Conservation (phyloP, 1,140 invertebrate genomes). For the Brachionus manjavacas region DNA sequence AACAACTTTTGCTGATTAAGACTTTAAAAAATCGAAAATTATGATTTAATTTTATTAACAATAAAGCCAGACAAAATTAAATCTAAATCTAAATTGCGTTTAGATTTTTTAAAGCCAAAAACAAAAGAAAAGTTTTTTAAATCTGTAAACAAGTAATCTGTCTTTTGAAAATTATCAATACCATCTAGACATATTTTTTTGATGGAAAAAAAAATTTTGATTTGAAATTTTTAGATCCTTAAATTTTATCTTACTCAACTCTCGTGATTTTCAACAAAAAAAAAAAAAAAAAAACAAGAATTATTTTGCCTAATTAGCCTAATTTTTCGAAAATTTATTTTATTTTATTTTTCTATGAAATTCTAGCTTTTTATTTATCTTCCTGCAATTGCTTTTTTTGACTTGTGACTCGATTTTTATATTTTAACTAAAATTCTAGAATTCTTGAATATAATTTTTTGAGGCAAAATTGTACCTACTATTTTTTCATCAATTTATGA, state of each 20-base stretch:
- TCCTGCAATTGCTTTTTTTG: neutral
- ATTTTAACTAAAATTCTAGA: too few species aligned
- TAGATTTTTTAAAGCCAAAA: too few species aligned
- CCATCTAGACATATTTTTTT: neutral
- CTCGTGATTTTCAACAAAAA: neutral
- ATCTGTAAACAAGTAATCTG: too few species aligned
- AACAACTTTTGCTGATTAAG: neutral
- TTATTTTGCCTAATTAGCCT: neutral
- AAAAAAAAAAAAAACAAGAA: neutral
- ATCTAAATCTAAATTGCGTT: neutral
- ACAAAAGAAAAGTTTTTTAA: too few species aligned
- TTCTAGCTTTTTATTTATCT: neutral
- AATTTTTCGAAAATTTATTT: neutral
- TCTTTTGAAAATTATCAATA: too few species aligned
- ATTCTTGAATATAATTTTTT: neutral
- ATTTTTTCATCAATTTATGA: neutral
- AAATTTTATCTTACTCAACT: neutral
- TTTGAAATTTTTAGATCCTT: neutral
- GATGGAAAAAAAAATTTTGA: neutral
- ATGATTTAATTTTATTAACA: neutral
- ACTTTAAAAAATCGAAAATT: neutral
- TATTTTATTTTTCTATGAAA: neutral
- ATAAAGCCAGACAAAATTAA: neutral
- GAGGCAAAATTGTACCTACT: neutral
- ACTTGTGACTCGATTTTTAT: neutral